Percentiles rank a stretch among this genome's conserved stretches.
Evolutionary conservation across 2,888 invertebrate genomes (phyloP).

Genomic region (Tolmerus cingulatus): DNA sequence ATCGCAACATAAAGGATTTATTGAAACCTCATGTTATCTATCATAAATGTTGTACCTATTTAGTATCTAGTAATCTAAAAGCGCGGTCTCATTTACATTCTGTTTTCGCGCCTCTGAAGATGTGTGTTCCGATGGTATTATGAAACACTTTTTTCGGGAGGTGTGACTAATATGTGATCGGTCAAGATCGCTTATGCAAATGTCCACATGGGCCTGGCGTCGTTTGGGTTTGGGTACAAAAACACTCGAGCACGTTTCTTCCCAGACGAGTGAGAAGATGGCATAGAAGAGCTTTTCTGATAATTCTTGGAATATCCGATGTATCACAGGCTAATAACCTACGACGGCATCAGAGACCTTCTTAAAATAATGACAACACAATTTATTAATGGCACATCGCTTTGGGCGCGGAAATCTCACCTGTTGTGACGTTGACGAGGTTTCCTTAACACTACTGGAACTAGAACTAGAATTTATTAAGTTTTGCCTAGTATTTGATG

Average conservation of each 20-base stretch:
- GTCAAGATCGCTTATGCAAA: neutral
- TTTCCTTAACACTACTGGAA: slow-evolving; percentile 62
- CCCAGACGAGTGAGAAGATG: neutral
- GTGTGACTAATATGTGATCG: slow-evolving; percentile 28
- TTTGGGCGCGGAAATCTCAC: slow-evolving; percentile 52
- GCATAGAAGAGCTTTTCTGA: neutral
- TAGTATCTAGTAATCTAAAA: neutral
- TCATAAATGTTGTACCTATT: neutral
- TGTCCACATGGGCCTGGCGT: neutral
- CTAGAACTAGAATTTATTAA: slow-evolving; percentile 60
- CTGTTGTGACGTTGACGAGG: slow-evolving; percentile 62
- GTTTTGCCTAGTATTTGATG: slow-evolving; percentile 64
- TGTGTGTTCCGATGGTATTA: neutral
- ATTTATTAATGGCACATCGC: slow-evolving; percentile 24
- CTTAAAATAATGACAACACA: neutral
- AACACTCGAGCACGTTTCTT: neutral
- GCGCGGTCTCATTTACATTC: neutral
- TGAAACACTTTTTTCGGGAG: slow-evolving; percentile 42
- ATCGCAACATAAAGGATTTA: neutral
- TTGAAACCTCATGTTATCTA: neutral
- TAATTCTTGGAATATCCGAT: slow-evolving; percentile 6
- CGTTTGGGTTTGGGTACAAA: neutral
- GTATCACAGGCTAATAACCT: slow-evolving; percentile 34
- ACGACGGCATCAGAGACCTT: neutral
- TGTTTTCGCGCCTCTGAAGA: neutral